Conservation (phyloP, 2,888 invertebrate genomes). For the Acleris holmiana region DNA sequence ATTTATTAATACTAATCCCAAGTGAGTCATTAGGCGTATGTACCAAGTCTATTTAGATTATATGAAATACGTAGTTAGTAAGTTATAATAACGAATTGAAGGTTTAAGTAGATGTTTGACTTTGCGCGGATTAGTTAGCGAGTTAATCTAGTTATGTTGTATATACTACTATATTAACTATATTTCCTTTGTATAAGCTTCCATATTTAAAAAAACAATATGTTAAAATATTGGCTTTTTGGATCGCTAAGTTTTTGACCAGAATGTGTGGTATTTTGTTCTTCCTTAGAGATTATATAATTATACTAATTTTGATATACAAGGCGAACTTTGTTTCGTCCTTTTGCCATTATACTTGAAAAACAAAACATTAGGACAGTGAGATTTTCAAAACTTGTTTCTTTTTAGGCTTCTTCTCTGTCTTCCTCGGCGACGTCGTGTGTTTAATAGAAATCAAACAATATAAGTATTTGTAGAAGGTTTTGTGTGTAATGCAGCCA, state of each 20-base stretch:
- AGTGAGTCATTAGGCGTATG: constrained; percentile 2
- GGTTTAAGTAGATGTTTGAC: not conserved
- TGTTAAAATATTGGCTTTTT: constrained; percentile 8
- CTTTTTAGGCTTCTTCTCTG: constrained; percentile 17
- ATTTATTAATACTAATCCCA: not conserved
- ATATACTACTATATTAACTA: constrained; percentile 4
- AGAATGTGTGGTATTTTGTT: too few species aligned
- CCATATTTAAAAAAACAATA: constrained; percentile 6
- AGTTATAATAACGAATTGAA: too few species aligned
- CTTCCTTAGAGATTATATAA: too few species aligned
- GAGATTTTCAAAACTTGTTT: not conserved
- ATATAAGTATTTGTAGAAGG: not conserved
- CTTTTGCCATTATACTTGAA: too few species aligned
- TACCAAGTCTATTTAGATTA: not conserved
- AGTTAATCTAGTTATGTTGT: too few species aligned
- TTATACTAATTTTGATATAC: too few species aligned
- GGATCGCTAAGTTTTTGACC: not conserved
- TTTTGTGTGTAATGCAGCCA: constrained; percentile 28
- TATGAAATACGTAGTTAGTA: not conserved
- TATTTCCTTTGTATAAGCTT: constrained; percentile 28
- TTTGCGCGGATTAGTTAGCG: too few species aligned
- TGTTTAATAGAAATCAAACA: constrained; percentile 19
- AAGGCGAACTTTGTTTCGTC: too few species aligned
- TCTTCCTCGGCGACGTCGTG: constrained; percentile 31
- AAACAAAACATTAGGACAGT: too few species aligned